phyloP scores from a whole-genome alignment of 1,140 invertebrate genomes.

The Bilobella aurantiaca region DNA sequence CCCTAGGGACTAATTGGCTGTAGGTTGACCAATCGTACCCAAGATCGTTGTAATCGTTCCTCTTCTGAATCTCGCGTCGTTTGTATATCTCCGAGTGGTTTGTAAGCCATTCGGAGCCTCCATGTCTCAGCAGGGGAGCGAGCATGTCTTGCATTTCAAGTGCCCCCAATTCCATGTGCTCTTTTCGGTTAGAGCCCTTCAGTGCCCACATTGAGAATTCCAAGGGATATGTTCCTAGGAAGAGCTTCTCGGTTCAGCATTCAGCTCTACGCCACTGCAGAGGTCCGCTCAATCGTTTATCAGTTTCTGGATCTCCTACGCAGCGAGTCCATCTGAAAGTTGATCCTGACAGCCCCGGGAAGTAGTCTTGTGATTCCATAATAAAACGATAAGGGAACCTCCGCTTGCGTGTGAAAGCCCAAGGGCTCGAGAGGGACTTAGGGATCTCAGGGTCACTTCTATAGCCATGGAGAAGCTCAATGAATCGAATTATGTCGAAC shows the following conservation, averaged over 20 bases:
- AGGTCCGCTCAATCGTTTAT: not conserved
- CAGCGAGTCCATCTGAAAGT: not conserved
- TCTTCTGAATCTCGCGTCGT: not conserved
- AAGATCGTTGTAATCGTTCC: not conserved
- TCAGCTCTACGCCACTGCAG: not conserved
- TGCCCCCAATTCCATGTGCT: not conserved
- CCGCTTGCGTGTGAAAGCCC: not conserved
- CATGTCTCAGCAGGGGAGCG: slow-evolving; percentile 2
- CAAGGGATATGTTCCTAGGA: not conserved
- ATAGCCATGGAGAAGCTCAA: not conserved
- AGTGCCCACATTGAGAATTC: not conserved
- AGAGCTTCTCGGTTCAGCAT: not conserved
- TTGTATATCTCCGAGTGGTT: not conserved
- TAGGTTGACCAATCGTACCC: not conserved
- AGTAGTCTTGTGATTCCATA: not conserved
- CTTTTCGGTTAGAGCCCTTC: not conserved
- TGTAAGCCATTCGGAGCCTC: not conserved
- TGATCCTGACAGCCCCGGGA: not conserved
- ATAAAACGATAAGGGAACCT: not conserved
- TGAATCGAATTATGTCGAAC: not conserved
- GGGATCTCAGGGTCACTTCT: not conserved
- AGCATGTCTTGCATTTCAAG: slow-evolving; percentile 1
- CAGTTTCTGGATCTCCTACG: not conserved
- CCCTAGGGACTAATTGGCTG: not conserved
- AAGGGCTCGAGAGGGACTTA: not conserved